Conservation (phyloP, 2,888 invertebrate genomes). For the Teinopalpus imperialis region DNA sequence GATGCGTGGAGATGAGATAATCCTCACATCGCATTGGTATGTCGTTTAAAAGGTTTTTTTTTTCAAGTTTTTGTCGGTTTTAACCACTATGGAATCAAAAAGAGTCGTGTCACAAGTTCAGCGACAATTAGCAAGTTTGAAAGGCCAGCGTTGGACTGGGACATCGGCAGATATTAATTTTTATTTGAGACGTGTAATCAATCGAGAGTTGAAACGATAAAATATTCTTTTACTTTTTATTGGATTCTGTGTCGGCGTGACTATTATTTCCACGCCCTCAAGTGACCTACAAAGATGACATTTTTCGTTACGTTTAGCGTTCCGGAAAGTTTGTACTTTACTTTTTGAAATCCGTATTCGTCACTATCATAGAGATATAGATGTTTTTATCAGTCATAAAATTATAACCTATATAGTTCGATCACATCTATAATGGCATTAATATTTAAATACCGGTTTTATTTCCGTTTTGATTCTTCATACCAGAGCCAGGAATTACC, state of each 20-base stretch:
- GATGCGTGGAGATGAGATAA: slow-evolving; percentile 69
- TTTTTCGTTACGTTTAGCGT: slow-evolving; percentile 9
- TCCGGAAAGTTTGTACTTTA: background rate
- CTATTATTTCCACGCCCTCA: slow-evolving; percentile 30
- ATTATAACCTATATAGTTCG: too few species aligned
- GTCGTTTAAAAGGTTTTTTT: slow-evolving; percentile 29
- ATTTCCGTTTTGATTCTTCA: too few species aligned
- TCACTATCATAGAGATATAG: too few species aligned
- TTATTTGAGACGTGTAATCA: background rate
- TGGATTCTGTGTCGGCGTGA: slow-evolving; percentile 14
- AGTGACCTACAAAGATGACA: slow-evolving; percentile 38
- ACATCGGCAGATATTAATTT: background rate
- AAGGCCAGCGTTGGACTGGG: background rate
- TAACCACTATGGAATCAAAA: background rate
- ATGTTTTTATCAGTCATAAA: too few species aligned
- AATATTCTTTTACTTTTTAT: background rate
- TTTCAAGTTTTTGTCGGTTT: too few species aligned
- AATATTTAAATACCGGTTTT: too few species aligned
- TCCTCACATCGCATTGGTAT: slow-evolving; percentile 52
- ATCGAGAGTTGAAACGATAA: background rate
- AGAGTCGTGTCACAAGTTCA: background rate
- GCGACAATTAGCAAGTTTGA: background rate
- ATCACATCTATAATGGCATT: too few species aligned
- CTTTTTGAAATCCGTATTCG: too few species aligned
- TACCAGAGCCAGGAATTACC: too few species aligned